A percentile compares a stretch with the other conserved stretches of the same genome.
Evolutionary conservation across 2,797 vertebrate species (phyloP).

Genomic region (Bovichtus diacanthus): DNA sequence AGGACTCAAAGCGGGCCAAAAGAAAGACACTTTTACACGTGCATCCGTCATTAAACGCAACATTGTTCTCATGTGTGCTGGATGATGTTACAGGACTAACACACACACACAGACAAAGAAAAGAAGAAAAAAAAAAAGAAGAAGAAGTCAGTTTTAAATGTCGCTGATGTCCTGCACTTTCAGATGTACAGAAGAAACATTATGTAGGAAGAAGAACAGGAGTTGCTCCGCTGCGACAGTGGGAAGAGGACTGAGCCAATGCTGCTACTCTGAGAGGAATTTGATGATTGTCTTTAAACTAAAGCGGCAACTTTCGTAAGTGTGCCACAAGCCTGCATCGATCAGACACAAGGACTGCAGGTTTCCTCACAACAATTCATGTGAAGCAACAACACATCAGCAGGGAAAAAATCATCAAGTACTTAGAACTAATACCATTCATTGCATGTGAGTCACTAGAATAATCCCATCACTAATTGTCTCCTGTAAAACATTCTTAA

Average conservation of each 20-base stretch:
- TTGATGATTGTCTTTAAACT: constrained; percentile 44
- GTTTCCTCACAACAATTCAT: constrained; percentile 23
- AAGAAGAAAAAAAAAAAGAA: too few species aligned
- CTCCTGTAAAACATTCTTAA: background rate
- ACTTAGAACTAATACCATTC: background rate
- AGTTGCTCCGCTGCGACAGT: background rate
- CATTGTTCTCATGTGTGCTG: background rate
- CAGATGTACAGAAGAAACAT: constrained; percentile 16
- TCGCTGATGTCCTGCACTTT: constrained; percentile 10
- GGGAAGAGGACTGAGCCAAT: constrained; percentile 36
- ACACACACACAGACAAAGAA: background rate
- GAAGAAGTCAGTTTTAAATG: constrained; percentile 19
- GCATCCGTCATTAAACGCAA: background rate
- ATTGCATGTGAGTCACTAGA: background rate
- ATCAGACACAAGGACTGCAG: constrained; percentile 5
- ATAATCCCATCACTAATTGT: background rate
- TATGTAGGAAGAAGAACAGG: constrained; percentile 10
- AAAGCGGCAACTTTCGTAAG: background rate
- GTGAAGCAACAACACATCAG: background rate
- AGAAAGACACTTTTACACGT: background rate
- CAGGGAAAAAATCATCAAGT: background rate
- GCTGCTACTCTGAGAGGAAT: constrained; percentile 23
- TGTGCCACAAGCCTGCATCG: constrained; percentile 9
- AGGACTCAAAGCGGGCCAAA: background rate
- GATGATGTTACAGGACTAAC: background rate